Evolutionary conservation across 2,113 vertebrate species (phyloP), one percentile per base, ranked within the genome.

Genomic region (Calypte anna): DNA sequence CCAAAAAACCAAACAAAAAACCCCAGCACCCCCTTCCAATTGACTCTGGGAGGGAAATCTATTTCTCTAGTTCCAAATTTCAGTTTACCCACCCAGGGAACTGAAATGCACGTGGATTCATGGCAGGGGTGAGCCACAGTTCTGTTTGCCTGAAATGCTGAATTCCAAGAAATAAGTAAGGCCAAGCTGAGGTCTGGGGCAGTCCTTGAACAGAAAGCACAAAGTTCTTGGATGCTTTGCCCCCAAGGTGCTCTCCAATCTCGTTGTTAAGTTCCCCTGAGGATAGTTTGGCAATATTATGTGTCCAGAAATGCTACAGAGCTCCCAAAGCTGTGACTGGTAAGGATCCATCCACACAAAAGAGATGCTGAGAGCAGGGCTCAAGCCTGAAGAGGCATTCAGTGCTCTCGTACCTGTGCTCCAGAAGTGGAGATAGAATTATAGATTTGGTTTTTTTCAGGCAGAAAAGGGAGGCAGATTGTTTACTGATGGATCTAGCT

Each of bases 401-500:
- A 51, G 48, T 81, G 64, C 64, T 95, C 91, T 70, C 90, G 54
- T 76, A 23, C 1, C 2, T 82, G 22, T 7, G 33, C 66, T 89
- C 92, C 90, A 59, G 48, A 63, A 91, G 80, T 80, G 72, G 78
- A 95, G 88, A 88, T 88, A 88, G 86, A 95, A 91, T 96, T 76
- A 83, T 19, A 86, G 50, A 21, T 78, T 40, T 40, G 10, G 10
- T 40, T 40, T 36, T 93, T 54, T 78, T 74, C 76, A 81, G 62
- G 40, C 40, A 61, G 33, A 33, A 69, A 70, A 74, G 27, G 62
- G 54, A 92, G 82, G 77, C 44, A 75, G 87, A 82, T 80, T 94
- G 85, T 97, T 97, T 96, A 88, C 78, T 64, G 67, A 90, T 85
- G 76, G 91, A 93, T 92, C 93, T 38, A 96, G 75, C 12, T 90